Conservation (phyloP, 1,140 invertebrate genomes). For the Pygmarrhopalites habei region DNA sequence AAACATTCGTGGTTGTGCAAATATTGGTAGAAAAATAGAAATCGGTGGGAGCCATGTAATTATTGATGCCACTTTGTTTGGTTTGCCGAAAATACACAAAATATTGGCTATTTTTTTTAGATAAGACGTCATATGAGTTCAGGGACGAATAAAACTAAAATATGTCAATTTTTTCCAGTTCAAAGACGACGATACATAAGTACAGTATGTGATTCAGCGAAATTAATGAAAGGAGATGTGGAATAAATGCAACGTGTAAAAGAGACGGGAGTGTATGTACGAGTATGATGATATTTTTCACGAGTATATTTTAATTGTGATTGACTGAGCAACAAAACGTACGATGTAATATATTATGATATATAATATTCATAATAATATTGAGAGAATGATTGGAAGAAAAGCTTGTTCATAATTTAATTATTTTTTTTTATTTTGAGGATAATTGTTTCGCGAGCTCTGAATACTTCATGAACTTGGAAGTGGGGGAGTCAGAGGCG, state of each 20-base stretch:
- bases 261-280: background rate
- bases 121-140: too few relatives aligned
- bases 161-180: too few relatives aligned
- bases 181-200: too few relatives aligned
- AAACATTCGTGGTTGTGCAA: too few relatives aligned
- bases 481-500: constrained; percentile 81
- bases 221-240: too few relatives aligned
- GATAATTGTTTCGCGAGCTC: constrained; percentile 92
- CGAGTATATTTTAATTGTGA: constrained; percentile 10
- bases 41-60: too few relatives aligned
- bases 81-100: too few relatives aligned
- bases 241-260: background rate
- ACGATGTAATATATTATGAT: constrained; percentile 4
- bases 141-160: too few relatives aligned
- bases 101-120: too few relatives aligned
- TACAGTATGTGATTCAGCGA: too few relatives aligned
- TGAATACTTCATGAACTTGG: constrained; percentile 93
- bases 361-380: background rate
- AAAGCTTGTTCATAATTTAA: constrained; percentile 10
- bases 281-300: background rate
- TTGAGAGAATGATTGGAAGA: constrained; percentile 26
- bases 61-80: too few relatives aligned
- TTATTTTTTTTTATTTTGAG: constrained; percentile 67
- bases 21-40: too few relatives aligned
- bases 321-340: constrained; percentile 18